Conservation (phyloP, 2,888 invertebrate genomes). For the Criorhina ranunculi region DNA sequence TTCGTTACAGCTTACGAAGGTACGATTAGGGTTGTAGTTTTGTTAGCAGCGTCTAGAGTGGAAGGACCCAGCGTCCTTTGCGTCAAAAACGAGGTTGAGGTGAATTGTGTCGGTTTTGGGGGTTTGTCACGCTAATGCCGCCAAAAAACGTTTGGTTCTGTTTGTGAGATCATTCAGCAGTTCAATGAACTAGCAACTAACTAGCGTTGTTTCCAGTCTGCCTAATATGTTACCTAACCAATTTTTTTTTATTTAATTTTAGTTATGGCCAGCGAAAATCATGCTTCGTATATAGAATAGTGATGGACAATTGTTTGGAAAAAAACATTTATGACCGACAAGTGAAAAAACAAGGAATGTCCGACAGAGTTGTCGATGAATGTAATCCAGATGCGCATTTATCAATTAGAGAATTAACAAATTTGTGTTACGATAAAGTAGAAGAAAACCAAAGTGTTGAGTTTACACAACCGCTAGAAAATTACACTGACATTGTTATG, state of each 20-base stretch:
- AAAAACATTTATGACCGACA: slow-evolving; percentile 99
- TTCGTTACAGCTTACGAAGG: too few species aligned
- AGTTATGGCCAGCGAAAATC: slow-evolving; percentile 97
- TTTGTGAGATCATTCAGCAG: too few species aligned
- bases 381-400: slow-evolving; percentile 98
- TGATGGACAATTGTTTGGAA: slow-evolving; percentile 98
- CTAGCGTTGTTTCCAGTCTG: too few species aligned
- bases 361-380: slow-evolving; percentile 98
- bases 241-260: slow-evolving; percentile 23
- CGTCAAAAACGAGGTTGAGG: too few species aligned
- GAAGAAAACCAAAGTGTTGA: slow-evolving; percentile 92
- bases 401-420: slow-evolving; percentile 94
- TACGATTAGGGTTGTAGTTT: too few species aligned
- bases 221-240: too few species aligned
- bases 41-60: too few species aligned
- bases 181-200: too few species aligned
- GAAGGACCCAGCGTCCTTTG: too few species aligned
- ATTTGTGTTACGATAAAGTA: slow-evolving; percentile 95
- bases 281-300: slow-evolving; percentile 97
- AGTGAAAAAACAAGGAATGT: slow-evolving; percentile 99
- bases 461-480: slow-evolving; percentile 85
- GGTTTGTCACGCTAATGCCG: too few species aligned
- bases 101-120: too few species aligned
- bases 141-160: too few species aligned
- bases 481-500: slow-evolving; percentile 92